Conservation (phyloP, 1,140 invertebrate genomes). For the Chlorops oryzae region DNA sequence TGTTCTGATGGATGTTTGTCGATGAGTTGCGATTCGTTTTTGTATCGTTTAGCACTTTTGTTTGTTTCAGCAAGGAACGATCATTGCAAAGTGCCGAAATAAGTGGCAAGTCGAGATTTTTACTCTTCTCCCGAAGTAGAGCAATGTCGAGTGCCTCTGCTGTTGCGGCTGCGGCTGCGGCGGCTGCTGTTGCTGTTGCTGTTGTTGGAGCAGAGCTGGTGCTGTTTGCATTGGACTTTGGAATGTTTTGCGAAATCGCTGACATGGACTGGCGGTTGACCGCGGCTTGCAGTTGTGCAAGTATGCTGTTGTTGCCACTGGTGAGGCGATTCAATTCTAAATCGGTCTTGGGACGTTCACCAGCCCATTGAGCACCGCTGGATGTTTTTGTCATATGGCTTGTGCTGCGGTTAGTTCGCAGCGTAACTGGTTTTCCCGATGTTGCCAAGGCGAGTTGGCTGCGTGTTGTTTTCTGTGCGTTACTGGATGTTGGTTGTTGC, state of each 20-base stretch:
- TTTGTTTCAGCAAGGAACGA: conserved; percentile 74
- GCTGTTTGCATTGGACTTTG: not conserved
- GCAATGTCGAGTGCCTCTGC: conserved; percentile 62
- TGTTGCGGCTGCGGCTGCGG: conserved; percentile 8
- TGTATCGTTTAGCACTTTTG: conserved; percentile 72
- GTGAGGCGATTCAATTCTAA: conserved; percentile 21
- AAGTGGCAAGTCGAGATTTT: conserved; percentile 77
- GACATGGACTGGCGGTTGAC: conserved; percentile 15
- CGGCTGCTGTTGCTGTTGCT: conserved; percentile 9
- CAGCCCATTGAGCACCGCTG: conserved; percentile 42
- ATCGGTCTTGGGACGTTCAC: conserved; percentile 34
- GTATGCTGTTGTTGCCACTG: conserved; percentile 31
- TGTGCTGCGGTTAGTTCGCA: conserved; percentile 28
- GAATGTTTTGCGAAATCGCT: too few species aligned
- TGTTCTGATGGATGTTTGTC: not conserved
- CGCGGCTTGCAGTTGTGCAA: conserved; percentile 40
- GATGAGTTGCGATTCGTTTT: conserved; percentile 52
- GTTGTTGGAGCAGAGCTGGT: not conserved
- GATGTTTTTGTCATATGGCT: conserved; percentile 39
- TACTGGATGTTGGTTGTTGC: conserved; percentile 4
- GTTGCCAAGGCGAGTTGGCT: conserved; percentile 27
- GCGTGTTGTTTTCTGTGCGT: conserved; percentile 17
- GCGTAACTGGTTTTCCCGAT: conserved; percentile 32
- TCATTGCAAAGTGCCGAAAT: conserved; percentile 88
- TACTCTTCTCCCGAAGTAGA: conserved; percentile 76